Evolutionary conservation across 2,888 invertebrate species (phyloP).

Genomic region (Apotomis betuletana): DNA sequence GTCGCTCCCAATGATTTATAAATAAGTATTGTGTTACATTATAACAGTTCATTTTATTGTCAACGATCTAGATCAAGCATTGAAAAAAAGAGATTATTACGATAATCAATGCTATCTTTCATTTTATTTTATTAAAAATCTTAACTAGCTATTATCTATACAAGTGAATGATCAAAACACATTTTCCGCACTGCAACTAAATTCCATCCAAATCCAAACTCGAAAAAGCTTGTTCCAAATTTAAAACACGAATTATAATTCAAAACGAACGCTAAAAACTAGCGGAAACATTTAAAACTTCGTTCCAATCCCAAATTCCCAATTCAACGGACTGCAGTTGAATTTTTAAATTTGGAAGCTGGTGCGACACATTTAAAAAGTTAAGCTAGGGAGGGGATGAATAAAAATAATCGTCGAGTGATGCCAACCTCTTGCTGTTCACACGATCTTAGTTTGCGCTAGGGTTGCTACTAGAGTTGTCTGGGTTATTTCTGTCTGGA

Average conservation of each 20-base stretch:
- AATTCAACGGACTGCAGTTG: conserved; percentile 40
- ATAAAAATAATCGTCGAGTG: conserved; percentile 76
- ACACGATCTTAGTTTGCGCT: conserved; percentile 59
- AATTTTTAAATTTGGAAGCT: conserved; percentile 42
- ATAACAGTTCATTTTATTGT: conserved; percentile 47
- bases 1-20: conserved; percentile 65
- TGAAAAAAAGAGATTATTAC: conserved; percentile 17
- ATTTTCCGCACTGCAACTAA: not conserved
- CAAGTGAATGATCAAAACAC: not conserved
- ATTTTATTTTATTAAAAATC: not conserved
- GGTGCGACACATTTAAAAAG: conserved; percentile 41
- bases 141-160: not conserved
- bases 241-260: conserved; percentile 37
- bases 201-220: not conserved
- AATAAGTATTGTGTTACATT: conserved; percentile 61
- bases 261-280: conserved; percentile 36
- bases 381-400: conserved; percentile 54
- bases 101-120: not conserved
- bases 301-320: conserved; percentile 38
- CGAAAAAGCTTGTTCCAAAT: conserved; percentile 30
- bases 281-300: conserved; percentile 37
- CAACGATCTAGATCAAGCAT: conserved; percentile 58
- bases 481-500: not conserved
- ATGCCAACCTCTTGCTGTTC: conserved; percentile 70
- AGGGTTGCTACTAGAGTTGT: conserved; percentile 57